These are phyloP conservation scores for Yponomeuta plumbellus DNA, from an alignment of 2,888 invertebrate genomes.

Conservation along the genomic window DNA sequence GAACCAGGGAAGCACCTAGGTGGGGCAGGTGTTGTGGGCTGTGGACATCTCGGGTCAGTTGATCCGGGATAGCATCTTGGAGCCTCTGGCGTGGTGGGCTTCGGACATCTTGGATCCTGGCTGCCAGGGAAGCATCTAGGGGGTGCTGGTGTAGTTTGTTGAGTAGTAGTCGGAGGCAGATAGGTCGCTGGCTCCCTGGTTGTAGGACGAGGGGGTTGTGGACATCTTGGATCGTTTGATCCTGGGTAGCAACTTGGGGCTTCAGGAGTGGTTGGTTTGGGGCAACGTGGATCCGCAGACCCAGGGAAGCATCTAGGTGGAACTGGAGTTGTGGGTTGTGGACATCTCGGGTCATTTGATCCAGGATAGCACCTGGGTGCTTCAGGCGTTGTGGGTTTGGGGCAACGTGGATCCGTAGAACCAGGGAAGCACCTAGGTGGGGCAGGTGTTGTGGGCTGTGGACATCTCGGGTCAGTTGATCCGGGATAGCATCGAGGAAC, in stretches of 20 bases:
- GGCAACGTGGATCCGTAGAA: conserved; percentile 26
- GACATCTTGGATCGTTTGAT: conserved; percentile 39
- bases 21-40: conserved; percentile 32
- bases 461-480: conserved; percentile 39
- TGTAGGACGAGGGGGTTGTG: conserved; percentile 34
- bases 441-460: conserved; percentile 32
- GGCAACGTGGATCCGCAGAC: conserved; percentile 38
- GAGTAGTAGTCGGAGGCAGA: conserved; percentile 19
- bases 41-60: conserved; percentile 39
- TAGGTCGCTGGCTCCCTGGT: conserved; percentile 18
- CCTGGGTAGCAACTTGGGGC: conserved; percentile 30
- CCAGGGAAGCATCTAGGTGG: conserved; percentile 34
- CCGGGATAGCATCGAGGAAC: conserved; percentile 34
- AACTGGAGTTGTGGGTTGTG: conserved; percentile 30
- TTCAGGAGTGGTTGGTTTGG: conserved; percentile 32
- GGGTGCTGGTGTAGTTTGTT: conserved; percentile 9
- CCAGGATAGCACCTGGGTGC: conserved; percentile 25
- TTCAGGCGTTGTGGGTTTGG: conserved; percentile 29
- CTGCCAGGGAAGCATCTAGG: conserved; percentile 40
- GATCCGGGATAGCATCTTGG: conserved; percentile 27
- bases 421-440: conserved; percentile 30
- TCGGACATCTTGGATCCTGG: conserved; percentile 33
- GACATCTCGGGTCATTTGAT: conserved; percentile 24
- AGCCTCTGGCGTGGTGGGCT: conserved; percentile 19
- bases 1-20: conserved; percentile 40